Percentiles rank a stretch among this genome's conserved stretches.
These are phyloP conservation scores for Pantelozetes paolii DNA, from an alignment of 2,888 invertebrate species.

Conservation along the genomic window DNA sequence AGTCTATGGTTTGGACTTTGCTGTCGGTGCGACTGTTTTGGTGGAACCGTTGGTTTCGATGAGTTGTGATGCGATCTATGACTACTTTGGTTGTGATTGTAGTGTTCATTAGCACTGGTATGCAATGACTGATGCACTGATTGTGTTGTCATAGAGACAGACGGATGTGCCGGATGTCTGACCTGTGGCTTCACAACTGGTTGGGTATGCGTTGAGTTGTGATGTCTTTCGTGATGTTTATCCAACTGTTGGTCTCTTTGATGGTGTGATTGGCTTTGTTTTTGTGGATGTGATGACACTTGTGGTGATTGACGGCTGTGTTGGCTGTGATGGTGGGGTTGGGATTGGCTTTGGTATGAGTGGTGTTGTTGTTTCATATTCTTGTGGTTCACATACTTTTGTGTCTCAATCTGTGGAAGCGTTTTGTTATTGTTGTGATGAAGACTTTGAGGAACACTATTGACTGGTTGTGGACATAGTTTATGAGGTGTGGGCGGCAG, in stretches of 20 bases:
- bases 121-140: constrained; percentile 15
- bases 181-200: constrained; percentile 8
- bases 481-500: constrained; percentile 1
- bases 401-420: constrained; percentile 10
- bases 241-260: constrained; percentile 12
- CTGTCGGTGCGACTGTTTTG: constrained; percentile 26
- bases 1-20: background rate
- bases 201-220: constrained; percentile 16
- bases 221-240: background rate
- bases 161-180: constrained; percentile 4
- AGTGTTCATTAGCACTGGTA: constrained; percentile 13
- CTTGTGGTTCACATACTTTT: constrained; percentile 21
- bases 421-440: background rate
- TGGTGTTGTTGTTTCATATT: background rate
- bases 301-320: background rate
- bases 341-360: background rate
- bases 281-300: background rate
- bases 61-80: constrained; percentile 15
- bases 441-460: constrained; percentile 25
- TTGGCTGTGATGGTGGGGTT: background rate
- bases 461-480: constrained; percentile 5
- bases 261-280: constrained; percentile 27
- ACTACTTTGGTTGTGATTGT: background rate
- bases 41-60: background rate
- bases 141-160: constrained; percentile 19